A percentile compares a stretch with the other conserved stretches of the same genome.
Conservation (phyloP, 1,140 invertebrate genomes). For the Polyergus mexicanus region DNA sequence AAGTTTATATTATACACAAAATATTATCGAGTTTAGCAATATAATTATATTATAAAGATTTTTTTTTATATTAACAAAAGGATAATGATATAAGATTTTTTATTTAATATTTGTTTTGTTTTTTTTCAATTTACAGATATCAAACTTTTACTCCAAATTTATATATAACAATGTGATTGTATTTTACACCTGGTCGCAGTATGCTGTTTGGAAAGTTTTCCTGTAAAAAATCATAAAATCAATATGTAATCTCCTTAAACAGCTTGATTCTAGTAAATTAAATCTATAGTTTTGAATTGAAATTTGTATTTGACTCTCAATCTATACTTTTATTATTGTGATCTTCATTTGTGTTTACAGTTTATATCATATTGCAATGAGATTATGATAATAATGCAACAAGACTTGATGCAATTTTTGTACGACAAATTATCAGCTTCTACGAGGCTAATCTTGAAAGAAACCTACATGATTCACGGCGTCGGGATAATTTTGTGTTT, state of each 20-base stretch:
- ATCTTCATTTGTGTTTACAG: background rate
- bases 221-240: slow-evolving; percentile 84
- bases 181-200: slow-evolving; percentile 91
- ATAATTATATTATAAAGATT: background rate
- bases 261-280: background rate
- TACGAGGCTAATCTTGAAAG: background rate
- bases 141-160: slow-evolving; percentile 87
- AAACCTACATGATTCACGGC: slow-evolving; percentile 93
- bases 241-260: background rate
- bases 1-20: background rate
- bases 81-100: background rate
- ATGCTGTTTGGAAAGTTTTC: slow-evolving; percentile 91
- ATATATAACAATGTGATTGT: slow-evolving; percentile 89
- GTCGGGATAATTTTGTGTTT: slow-evolving; percentile 97
- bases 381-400: background rate
- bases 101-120: background rate
- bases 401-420: background rate
- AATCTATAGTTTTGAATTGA: background rate
- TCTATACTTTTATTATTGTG: background rate
- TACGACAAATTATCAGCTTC: background rate
- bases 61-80: background rate
- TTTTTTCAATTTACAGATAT: background rate
- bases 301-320: background rate
- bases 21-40: background rate
- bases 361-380: background rate